Evolutionary conservation across 2,888 invertebrate genomes (phyloP), one percentile per base, ranked within the genome.

Genomic region (Operophtera brumata): DNA sequence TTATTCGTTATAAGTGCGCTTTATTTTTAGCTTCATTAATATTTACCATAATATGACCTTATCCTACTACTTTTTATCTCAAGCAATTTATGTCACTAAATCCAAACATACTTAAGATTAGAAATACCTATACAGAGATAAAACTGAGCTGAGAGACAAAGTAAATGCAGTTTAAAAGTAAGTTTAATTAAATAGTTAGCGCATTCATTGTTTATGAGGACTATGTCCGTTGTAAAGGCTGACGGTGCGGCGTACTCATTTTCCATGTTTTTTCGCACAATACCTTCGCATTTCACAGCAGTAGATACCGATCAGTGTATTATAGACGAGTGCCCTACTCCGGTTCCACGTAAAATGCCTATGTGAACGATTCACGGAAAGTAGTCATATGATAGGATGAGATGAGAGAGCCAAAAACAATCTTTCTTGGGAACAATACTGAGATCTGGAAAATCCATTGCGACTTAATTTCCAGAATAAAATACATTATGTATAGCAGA

Each of bases 161-260:
- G 48, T 14, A 54, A 61, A 61, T 55, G 35, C 46, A 50, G 55
- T 57, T 60, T 52, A 57, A 62, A 66, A 63, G 48, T 54, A 62
- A 65, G 55, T 62, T 65, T 65, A 62, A 65, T 62, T 65, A 64
- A 66, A 65, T 57, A 43, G 56, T 51, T 56, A 46, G 48, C 45
- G 47, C 42, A 26, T 45, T 14, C 41, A 53, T 61, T 65, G 57
- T 67, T 54, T 61, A 59, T 57, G 54, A 57, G 36, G 48, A 47
- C 43, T 2, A 35, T 44, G 51, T 47, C 43, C 25, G 41, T 12
- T 46, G 14, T 34, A 44, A 35, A 43, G 28, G 25, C 12, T 47
- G 52, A 26, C 39, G 25, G 30, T 28, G 3, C 20, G 30, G 20
- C 48, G 41, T 48, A 8, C 40, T 54, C 47, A 54, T 53, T 50